Evolutionary conservation across 2,113 vertebrate genomes (phyloP).

Genomic region (Perccottus glenii): DNA sequence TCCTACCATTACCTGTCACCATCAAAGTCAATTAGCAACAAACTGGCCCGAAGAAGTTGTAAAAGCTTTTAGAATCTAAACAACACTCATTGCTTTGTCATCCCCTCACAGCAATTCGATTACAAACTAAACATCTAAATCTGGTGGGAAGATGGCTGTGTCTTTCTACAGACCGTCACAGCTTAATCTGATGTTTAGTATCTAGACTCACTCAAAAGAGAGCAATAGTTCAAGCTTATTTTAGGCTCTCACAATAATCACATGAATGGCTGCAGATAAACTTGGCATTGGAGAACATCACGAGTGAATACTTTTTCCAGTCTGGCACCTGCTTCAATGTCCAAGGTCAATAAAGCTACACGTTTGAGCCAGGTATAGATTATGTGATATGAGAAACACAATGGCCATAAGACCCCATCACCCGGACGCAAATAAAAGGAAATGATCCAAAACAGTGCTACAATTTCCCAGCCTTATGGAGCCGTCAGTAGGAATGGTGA

Average conservation of each 20-base stretch:
- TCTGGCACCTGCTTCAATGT: not conserved
- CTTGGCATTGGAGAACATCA: not conserved
- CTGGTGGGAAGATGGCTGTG: conserved; percentile 24
- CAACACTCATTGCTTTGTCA: conserved; percentile 23
- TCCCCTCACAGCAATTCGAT: conserved; percentile 3
- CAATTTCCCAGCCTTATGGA: not conserved
- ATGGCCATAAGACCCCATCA: not conserved
- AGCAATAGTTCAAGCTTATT: not conserved
- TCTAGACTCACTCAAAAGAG: too few species aligned
- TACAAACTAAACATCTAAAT: conserved; percentile 15
- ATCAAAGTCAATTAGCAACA: conserved; percentile 17
- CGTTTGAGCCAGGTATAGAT: conserved; percentile 27
- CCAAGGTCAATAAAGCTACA: conserved; percentile 7
- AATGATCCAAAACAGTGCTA: not conserved
- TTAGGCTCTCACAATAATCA: not conserved
- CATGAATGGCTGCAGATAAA: conserved; percentile 3
- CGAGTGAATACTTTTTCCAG: not conserved
- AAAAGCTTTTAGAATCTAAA: conserved; percentile 27
- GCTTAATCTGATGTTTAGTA: conserved; percentile 22
- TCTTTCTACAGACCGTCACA: conserved; percentile 8
- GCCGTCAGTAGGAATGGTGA: not conserved
- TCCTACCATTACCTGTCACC: conserved; percentile 31
- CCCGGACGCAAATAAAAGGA: not conserved
- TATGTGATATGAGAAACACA: conserved; percentile 6
- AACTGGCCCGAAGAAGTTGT: conserved; percentile 2